Evolutionary conservation across 2,113 vertebrate species (phyloP), one percentile per base, ranked within the genome.

Genomic region (Picathartes gymnocephalus): DNA sequence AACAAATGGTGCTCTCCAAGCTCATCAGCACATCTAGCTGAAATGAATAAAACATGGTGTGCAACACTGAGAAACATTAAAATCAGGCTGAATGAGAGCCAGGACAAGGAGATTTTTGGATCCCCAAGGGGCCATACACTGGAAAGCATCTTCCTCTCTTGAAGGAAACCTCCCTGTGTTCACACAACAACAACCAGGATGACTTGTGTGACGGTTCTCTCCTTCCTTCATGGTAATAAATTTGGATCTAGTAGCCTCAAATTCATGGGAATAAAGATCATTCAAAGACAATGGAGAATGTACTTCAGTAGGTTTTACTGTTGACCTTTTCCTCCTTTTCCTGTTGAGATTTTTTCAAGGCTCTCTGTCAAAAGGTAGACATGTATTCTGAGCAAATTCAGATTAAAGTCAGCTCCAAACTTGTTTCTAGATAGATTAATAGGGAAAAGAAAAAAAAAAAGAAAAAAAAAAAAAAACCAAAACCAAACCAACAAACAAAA

Each of bases 61-160:
- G 8, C 30, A 84, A 61, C 10, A 16, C 5, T n/a, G 31, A 60
- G 17, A 91, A 64, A 47, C 8, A 12, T 27, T 19, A 33, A 64
- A 56, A 64, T 64, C 7, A 56, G 21, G 76, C 44, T 22, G 65
- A 76, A 71, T 31, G 4, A 74, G 11, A 70, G 6, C 21, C 18
- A 51, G 16, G 15, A 24, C 27, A 79, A 64, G 72, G 18, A 51
- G 23, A 30, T 33, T 83, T 86, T 70, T 31, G 6, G 11, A 61
- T 69, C 13, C 10, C 10, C 37, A 20, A 0, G 4, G 18, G 40
- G 2, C 13, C 24, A 15, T n/a, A 19, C 1, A 2, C 11, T 58
- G 27, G 51, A 72, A 80, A 69, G 16, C 37, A 33, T n/a, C n/a
- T 71, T 23, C 24, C 23, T 44, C 6, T 66, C 35, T 44, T 44